Base-by-base conservation (phyloP, 2,888 invertebrate genomes). In the Esperia sulphurella region DNA sequence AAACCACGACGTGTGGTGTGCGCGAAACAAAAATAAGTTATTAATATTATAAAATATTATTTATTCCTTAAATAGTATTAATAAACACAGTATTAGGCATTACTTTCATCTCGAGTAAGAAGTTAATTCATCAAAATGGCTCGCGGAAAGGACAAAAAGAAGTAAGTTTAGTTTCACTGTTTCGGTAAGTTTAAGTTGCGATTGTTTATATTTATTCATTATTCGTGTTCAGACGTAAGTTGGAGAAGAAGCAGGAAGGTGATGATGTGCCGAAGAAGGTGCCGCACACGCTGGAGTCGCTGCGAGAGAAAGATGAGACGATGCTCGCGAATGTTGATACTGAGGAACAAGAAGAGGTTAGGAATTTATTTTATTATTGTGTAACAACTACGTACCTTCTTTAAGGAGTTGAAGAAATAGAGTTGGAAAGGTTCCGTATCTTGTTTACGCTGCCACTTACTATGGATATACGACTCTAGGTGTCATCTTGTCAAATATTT, bases 271-370 rank as follows among this genome's bases (percentile, higher is more conserved):
- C 86, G 1, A 89, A 87, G 65, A 71, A 88, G 57, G 63, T 87
- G 9, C 99, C 98, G 0, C 96, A 96, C 72, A 99, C 99, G 0
- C 93, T 99, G 65, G 99, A 99, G 79, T 97, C 94, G 59, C 92
- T 96, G 53, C 91, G 99, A 49, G 96, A 97, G 71, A 93, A 94
- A 63, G 99, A 99, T 92, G 97, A 96, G 72, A 99, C 99, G 0
- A 94, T 94, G 72, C 90, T 96, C 13, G 93, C 91, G 1, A 93
- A 95, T 68, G 84, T 93, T 10, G 95, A 96, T 49, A 92, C 92
- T 1, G 95, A 95, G 45, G 96, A 94, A 55, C 94, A 95, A 59
- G 93, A 93, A 63, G 94, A 95, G 75, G 84, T 95, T 55, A 82
- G 84, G 46, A 63, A n/a, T 6, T 9, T 33, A n/a, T n/a, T 3